Base-by-base conservation (phyloP, 2,888 invertebrate species). In the Dryobota labecula region DNA sequence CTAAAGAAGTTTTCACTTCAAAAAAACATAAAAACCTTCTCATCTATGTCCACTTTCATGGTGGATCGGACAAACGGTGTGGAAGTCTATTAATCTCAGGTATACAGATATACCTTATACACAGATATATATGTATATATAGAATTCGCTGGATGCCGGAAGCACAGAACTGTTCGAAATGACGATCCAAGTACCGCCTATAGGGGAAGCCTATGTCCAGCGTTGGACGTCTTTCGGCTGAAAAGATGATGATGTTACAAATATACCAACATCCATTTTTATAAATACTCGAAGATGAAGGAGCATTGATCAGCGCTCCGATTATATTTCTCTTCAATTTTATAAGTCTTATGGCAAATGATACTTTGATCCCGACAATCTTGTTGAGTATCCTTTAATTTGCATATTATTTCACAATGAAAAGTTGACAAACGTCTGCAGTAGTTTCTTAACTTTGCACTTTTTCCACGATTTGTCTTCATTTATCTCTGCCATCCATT, bases 401-500 rank as follows among this genome's bases (percentile, higher is more conserved):
- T 49, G 27, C 41, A 61, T 45, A 61, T 38, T 47, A 73, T 63
- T 73, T 63, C 43, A 58, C 20, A 49, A 30, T 45, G 13, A 41
- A 54, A 63, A 64, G 18, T 56, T 68, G 43, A 60, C 18, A 33
- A 36, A 51, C 30, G 38, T 24, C 62, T 38, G 62, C 51, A 68
- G 47, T 76, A 71, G 57, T 77, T 73, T 36, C 65, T 57, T 38
- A 66, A 76, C 76, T 82, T 66, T 64, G 43, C 56, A 73, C 47
- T 69, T 57, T 74, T 71, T 53, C 63, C 53, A 41, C 69, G 58
- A 67, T 82, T 65, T 70, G 61, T 82, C 83, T 69, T 77, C 79
- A 79, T 84, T 76, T 61, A 67, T 84, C 76, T 78, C 54, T 69
- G 79, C 70, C 78, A 72, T 64, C 73, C 73, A 72, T 73, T 84